Conservation (phyloP, 1,140 invertebrate species). For the Neodiprion pinetum region DNA sequence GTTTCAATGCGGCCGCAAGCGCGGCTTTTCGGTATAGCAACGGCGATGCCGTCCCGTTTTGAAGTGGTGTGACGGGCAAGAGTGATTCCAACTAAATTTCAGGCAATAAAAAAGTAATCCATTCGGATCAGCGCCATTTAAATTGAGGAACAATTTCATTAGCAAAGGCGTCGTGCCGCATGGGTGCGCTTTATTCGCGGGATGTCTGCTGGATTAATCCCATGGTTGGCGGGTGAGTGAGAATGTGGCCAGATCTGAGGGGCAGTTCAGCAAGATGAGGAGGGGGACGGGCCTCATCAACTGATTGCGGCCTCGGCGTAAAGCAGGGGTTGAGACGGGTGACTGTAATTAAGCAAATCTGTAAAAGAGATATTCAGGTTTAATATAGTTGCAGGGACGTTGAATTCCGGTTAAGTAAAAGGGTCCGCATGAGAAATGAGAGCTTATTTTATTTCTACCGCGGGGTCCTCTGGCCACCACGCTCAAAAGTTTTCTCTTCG, state of each 20-base stretch:
- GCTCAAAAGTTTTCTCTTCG: not conserved
- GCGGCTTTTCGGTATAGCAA: not conserved
- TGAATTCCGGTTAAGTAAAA: not conserved
- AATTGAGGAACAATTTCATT: constrained; percentile 46
- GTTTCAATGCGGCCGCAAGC: no score
- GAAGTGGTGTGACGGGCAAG: not conserved
- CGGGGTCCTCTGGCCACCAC: no score
- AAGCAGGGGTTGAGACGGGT: constrained; percentile 5
- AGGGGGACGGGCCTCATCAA: constrained; percentile 28
- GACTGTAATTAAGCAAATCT: constrained; percentile 30
- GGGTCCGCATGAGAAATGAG: not conserved
- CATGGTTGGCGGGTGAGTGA: constrained; percentile 7
- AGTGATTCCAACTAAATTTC: not conserved
- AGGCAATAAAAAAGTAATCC: not conserved
- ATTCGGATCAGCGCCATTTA: constrained; percentile 17
- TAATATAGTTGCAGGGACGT: not conserved
- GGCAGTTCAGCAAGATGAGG: constrained; percentile 16
- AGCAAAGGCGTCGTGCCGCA: constrained; percentile 23
- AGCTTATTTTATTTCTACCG: not conserved
- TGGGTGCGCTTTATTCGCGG: constrained; percentile 25
- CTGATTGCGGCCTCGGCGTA: constrained; percentile 33
- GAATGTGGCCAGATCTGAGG: constrained; percentile 8
- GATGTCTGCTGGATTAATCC: constrained; percentile 28
- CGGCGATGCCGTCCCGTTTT: not conserved
- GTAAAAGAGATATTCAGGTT: constrained; percentile 14